Evolutionary conservation across 2,797 vertebrate species (phyloP), one percentile per base, ranked within the genome.

Genomic region (Melanotaenia trifasciata): DNA sequence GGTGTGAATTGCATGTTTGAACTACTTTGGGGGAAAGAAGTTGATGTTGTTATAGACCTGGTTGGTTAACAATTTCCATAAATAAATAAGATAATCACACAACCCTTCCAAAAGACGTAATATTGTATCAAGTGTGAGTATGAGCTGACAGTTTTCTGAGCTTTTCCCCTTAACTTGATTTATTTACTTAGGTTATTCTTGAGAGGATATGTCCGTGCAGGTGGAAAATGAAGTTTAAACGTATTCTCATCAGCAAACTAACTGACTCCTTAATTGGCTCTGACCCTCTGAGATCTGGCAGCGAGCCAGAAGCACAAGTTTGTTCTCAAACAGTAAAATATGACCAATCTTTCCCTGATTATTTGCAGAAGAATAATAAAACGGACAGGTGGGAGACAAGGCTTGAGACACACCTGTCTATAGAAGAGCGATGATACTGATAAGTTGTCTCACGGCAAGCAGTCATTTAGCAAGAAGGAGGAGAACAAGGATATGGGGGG

Each of bases 361-460:
- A 93, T 94, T 91, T 93, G 86, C 90, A 66, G 90, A 85, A 53
- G 90, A 85, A 85, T 84, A 90, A 93, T 96, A 96, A 96, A 96
- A 92, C 6, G 82, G 93, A 91, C 95, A 96, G 95, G 92, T 96
- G 95, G 91, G 84, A 92, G 91, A 81, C 91, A 72, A 76, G 90
- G 58, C 59, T 24, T 61, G 75, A 76, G 89, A 83, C 91, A 88
- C 94, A 95, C 94, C 94, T 95, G 94, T 89, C 89, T 73, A 26
- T 13, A 71, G 68, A 72, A 70, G 74, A 83, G 80, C 64, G 72
- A 58, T 54, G 78, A 79, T 83, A 92, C 90, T 72, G 94, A 93
- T 92, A 92, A 90, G 84, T 78, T 68, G 75, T 84, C 90, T 80
- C 63, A 64, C 28, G 74, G 68, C 33, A 14, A 82, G 78, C 81